Conservation (phyloP, 2,113 vertebrate genomes). For the Syngnathus scovelli region DNA sequence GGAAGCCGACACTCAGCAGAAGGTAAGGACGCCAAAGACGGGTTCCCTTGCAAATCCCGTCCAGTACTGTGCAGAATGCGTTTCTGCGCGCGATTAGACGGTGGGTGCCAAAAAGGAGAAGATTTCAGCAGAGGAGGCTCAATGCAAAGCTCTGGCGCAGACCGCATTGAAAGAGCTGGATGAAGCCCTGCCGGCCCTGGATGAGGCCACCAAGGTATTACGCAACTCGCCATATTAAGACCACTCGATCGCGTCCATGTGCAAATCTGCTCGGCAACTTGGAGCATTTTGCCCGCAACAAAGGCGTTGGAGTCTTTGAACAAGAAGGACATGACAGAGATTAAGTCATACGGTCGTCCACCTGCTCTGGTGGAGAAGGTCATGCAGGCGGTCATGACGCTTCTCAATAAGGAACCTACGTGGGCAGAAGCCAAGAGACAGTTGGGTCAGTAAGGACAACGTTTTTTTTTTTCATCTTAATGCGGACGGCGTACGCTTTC, state of each 20-base stretch:
- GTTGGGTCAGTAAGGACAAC: constrained; percentile 70
- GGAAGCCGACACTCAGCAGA: constrained; percentile 81
- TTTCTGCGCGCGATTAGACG: constrained; percentile 52
- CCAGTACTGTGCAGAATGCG: not conserved
- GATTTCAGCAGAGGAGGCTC: constrained; percentile 77
- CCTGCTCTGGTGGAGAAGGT: constrained; percentile 83
- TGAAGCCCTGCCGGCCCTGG: constrained; percentile 81
- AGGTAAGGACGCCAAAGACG: constrained; percentile 51
- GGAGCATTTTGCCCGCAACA: not conserved
- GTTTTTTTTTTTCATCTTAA: not conserved
- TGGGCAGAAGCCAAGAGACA: constrained; percentile 88
- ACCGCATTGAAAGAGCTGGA: constrained; percentile 85
- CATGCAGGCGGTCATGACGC: constrained; percentile 89
- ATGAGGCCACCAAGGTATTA: constrained; percentile 83
- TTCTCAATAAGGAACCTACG: constrained; percentile 78
- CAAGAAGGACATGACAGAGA: constrained; percentile 88
- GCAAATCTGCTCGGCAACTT: not conserved
- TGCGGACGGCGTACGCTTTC: not conserved
- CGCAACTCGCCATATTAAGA: not conserved
- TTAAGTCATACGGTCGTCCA: constrained; percentile 84
- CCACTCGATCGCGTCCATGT: not conserved
- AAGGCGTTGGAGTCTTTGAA: constrained; percentile 87
- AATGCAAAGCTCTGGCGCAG: constrained; percentile 80
- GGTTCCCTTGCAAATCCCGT: not conserved
- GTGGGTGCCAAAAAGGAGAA: constrained; percentile 81